Conservation (phyloP, 2,888 invertebrate species). For the Gnatocerus cornutus region DNA sequence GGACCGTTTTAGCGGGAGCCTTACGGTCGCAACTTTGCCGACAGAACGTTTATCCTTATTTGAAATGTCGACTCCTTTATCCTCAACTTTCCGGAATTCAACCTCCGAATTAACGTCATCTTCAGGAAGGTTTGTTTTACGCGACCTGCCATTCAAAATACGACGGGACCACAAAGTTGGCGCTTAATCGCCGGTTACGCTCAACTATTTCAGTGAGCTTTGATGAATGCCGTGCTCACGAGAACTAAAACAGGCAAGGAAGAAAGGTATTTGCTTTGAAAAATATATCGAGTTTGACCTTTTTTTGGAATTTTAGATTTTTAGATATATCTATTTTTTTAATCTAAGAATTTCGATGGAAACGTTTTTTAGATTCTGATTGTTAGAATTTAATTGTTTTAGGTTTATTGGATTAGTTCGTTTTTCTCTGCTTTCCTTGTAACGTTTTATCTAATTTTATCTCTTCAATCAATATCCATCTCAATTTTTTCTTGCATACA, state of each 20-base stretch:
- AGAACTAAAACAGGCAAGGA: no score
- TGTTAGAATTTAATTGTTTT: no score
- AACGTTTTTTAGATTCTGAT: no score
- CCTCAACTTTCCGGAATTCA: slow-evolving; percentile 42
- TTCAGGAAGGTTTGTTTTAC: slow-evolving; percentile 47
- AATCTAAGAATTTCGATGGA: no score
- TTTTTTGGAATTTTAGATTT: no score
- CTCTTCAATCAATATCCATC: no score
- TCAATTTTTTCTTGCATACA: no score
- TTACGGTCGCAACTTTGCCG: slow-evolving; percentile 34
- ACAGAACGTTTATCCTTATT: slow-evolving; percentile 41
- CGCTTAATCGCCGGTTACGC: slow-evolving; percentile 26
- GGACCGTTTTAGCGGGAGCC: slow-evolving; percentile 16
- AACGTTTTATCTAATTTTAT: no score
- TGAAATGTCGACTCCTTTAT: slow-evolving; percentile 42
- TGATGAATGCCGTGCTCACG: not conserved
- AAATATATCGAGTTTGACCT: no score
- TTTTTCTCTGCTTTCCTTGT: no score
- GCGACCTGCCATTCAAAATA: slow-evolving; percentile 45
- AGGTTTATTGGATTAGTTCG: no score
- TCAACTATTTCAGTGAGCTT: slow-evolving; percentile 20
- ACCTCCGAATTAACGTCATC: slow-evolving; percentile 43
- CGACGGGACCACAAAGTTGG: slow-evolving; percentile 26
- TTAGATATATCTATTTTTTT: no score
- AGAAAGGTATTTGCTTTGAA: slow-evolving; percentile 26